These are phyloP conservation scores for Drosophila longiperda DNA, from an alignment of 2,888 invertebrate genomes.

Conservation along the genomic window DNA sequence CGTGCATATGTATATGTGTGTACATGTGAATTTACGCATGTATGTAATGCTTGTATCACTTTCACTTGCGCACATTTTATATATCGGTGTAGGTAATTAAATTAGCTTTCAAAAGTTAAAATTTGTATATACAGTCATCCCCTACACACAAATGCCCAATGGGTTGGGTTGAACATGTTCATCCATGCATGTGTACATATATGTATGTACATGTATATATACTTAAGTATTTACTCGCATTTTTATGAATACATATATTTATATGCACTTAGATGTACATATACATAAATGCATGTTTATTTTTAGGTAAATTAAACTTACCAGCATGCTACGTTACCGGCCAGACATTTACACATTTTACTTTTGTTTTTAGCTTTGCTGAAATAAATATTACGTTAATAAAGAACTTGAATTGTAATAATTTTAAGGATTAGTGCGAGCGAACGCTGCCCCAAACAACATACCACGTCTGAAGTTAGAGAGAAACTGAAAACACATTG, in stretches of 20 bases:
- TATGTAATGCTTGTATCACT: not conserved
- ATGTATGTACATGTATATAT: not conserved
- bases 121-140: not conserved
- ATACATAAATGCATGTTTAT: not conserved
- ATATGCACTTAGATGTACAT: not conserved
- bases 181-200: not conserved
- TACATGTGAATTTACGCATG: not conserved
- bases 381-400: constrained; percentile 31
- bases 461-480: constrained; percentile 50
- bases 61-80: not conserved
- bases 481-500: constrained; percentile 47
- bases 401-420: not conserved
- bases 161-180: not conserved
- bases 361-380: constrained; percentile 18
- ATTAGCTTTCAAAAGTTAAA: not conserved
- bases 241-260: constrained; percentile 6
- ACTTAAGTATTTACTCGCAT: not conserved
- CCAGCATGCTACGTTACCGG: constrained; percentile 81
- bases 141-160: not conserved
- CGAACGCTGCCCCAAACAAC: constrained; percentile 31
- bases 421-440: not conserved
- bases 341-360: constrained; percentile 81
- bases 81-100: not conserved
- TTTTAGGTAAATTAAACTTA: constrained; percentile 55
- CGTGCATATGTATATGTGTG: not conserved